Percentiles rank a stretch among this genome's conserved stretches.
Conservation (phyloP, 2,797 vertebrate species). For the Moxostoma hubbsi region DNA sequence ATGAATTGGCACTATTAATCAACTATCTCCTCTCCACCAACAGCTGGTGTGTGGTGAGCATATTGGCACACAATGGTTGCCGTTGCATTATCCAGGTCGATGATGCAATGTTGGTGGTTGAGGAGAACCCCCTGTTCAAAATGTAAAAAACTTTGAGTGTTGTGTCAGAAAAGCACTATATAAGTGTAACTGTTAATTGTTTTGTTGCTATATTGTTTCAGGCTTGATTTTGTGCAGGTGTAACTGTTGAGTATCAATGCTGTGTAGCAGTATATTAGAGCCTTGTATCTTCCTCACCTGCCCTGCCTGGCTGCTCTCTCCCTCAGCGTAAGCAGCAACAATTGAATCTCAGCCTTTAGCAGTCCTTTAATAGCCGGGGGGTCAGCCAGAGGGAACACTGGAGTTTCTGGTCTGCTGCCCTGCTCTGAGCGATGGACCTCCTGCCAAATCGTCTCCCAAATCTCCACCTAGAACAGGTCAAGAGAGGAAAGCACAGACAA, state of each 20-base stretch:
- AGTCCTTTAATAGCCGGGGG: constrained; percentile 74
- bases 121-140: too few relatives aligned
- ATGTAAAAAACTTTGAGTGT: too few relatives aligned
- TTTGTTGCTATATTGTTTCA: too few relatives aligned
- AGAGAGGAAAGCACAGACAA: constrained; percentile 4
- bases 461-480: constrained; percentile 64
- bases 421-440: constrained; percentile 52
- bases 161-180: too few relatives aligned
- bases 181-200: too few relatives aligned
- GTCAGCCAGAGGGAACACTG: constrained; percentile 67
- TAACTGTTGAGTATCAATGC: background rate
- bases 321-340: constrained; percentile 73
- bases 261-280: background rate
- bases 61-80: too few relatives aligned
- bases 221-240: background rate
- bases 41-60: too few relatives aligned
- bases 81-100: too few relatives aligned
- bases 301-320: constrained; percentile 72
- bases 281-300: constrained; percentile 65
- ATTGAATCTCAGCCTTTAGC: constrained; percentile 74
- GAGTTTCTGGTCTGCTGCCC: constrained; percentile 28
- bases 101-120: too few relatives aligned
- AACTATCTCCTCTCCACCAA: too few relatives aligned
- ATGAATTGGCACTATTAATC: too few relatives aligned
- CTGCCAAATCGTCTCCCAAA: constrained; percentile 69